phyloP scores from a whole-genome alignment of 2,888 invertebrate genomes.

The Marasmarcha lunaedactyla region DNA sequence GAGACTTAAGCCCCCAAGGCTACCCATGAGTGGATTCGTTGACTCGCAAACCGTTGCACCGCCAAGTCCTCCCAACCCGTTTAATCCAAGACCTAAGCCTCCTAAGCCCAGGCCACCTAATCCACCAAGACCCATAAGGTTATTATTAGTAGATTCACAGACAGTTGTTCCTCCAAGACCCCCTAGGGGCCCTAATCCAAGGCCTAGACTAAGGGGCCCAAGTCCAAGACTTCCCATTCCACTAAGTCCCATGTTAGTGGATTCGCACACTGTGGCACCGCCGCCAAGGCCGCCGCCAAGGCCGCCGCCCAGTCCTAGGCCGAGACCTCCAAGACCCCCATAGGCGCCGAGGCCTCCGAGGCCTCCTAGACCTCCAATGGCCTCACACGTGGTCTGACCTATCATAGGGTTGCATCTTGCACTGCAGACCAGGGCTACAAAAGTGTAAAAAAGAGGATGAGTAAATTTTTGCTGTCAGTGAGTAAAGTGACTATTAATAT shows the following conservation, averaged over 20 bases:
- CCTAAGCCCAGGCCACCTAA: constrained; percentile 1
- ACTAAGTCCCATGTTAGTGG: constrained; percentile 3
- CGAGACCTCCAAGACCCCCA: constrained; percentile 9
- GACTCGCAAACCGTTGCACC: constrained; percentile 11
- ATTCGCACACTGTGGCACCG: constrained; percentile 13
- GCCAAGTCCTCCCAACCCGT: constrained; percentile 2
- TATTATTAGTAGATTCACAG: constrained; percentile 11
- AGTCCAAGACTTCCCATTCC: constrained; percentile 2
- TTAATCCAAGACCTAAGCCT: background rate
- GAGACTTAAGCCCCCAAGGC: background rate
- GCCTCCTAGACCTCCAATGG: constrained; percentile 3
- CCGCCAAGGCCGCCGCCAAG: constrained; percentile 4
- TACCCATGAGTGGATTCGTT: constrained; percentile 10
- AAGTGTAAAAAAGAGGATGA: too few relatives aligned
- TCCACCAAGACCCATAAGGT: too few relatives aligned
- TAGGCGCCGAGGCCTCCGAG: constrained; percentile 7
- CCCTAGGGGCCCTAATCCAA: background rate
- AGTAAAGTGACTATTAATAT: too few relatives aligned
- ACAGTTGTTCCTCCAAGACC: constrained; percentile 10
- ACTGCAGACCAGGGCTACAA: constrained; percentile 31
- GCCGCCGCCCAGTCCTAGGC: constrained; percentile 2
- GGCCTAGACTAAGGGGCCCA: constrained; percentile 4
- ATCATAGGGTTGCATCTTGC: constrained; percentile 30
- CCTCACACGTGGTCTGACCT: constrained; percentile 26
- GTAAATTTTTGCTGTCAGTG: too few relatives aligned